phyloP scores from a whole-genome alignment of 2,888 invertebrate genomes.

The Chaetoderma sp. region DNA sequence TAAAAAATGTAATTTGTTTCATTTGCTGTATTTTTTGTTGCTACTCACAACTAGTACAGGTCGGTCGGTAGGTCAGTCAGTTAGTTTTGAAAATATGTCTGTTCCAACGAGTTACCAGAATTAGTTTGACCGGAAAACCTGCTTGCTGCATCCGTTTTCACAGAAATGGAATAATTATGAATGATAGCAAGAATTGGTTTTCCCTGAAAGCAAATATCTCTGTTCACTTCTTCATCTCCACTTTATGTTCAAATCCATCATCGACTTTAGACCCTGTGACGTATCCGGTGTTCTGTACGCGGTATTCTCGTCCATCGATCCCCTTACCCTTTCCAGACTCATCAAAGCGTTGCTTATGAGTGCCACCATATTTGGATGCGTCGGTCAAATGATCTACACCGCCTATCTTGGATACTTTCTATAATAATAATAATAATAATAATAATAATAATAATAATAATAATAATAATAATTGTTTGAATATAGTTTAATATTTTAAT shows the following conservation, averaged over 20 bases:
- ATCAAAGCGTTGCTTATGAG: conserved; percentile 2
- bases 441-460: neutral
- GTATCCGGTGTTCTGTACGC: neutral
- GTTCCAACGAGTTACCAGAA: too few relatives aligned
- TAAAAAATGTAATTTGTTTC: too few relatives aligned
- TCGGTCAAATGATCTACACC: conserved; percentile 5
- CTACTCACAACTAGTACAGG: too few relatives aligned
- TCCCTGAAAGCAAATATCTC: too few relatives aligned
- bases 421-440: neutral
- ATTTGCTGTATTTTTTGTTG: too few relatives aligned
- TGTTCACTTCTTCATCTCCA: neutral
- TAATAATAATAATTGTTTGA: neutral
- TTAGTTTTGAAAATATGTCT: too few relatives aligned
- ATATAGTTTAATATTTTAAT: neutral
- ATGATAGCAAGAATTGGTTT: too few relatives aligned
- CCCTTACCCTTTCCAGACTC: conserved; percentile 2
- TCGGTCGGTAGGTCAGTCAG: too few relatives aligned
- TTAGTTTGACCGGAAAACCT: too few relatives aligned
- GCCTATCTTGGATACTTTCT: neutral
- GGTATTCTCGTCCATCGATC: neutral
- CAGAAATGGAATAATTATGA: too few relatives aligned
- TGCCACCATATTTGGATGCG: neutral
- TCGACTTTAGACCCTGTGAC: conserved; percentile 2
- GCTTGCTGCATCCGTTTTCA: too few relatives aligned
- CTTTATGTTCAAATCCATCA: neutral